phyloP scores from a whole-genome alignment of 2,797 vertebrate species.

The Petrocephalus schoutedeni region DNA sequence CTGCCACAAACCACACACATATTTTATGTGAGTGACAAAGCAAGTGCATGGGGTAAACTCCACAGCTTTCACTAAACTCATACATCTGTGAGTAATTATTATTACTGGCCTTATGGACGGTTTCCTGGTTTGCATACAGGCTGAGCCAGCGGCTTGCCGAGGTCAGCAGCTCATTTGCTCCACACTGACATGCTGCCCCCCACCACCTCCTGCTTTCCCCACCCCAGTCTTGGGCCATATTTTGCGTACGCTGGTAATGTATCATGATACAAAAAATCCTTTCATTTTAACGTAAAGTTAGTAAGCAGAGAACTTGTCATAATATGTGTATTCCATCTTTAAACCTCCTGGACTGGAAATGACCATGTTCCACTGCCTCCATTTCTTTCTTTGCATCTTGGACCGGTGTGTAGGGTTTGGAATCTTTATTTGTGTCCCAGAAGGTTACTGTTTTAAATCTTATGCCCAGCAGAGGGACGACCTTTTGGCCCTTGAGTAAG shows the following conservation, averaged over 20 bases:
- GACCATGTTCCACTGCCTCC: background rate
- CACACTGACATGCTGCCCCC: background rate
- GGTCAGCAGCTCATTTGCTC: background rate
- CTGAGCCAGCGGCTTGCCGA: background rate
- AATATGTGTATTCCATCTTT: background rate
- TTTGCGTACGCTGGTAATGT: background rate
- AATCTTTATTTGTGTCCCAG: background rate
- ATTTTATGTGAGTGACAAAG: conserved; percentile 21
- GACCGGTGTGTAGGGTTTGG: background rate
- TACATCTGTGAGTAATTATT: conserved; percentile 46
- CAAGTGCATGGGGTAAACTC: conserved; percentile 18
- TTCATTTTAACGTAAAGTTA: background rate
- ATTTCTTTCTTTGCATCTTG: background rate
- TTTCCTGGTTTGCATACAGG: background rate
- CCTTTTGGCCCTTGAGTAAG: background rate
- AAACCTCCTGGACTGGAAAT: background rate
- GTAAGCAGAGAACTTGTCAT: background rate
- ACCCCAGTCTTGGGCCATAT: background rate
- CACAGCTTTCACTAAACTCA: conserved; percentile 40
- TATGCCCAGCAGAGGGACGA: background rate
- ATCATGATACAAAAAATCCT: background rate
- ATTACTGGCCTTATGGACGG: conserved; percentile 27
- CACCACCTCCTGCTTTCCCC: background rate
- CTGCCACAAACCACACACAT: conserved; percentile 30
- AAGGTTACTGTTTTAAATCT: background rate